Base-by-base conservation (phyloP, 2,888 invertebrate species). In the Trichopoda pennipes region DNA sequence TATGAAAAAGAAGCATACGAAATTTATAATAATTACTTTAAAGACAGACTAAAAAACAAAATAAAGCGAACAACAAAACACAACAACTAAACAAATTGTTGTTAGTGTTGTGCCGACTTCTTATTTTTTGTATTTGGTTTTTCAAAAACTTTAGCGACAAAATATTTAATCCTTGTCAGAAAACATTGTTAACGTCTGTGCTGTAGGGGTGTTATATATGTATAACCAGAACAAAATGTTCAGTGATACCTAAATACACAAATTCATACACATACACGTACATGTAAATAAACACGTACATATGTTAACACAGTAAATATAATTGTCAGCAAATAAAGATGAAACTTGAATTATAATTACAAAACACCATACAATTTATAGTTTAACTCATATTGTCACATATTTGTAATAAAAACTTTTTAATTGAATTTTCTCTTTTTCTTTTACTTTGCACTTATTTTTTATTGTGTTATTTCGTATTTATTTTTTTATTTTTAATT, bases 331-430 rank as follows among this genome's bases (percentile, higher is more conserved):
- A 55, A 53, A 61, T 32, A 32, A 60, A 55, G 35, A 55, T 47
- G 47, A 61, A 75, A 58, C 47, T 60, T 63, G 17, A 74, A 55
- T 42, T 49, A 61, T 28, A 61, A 53, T 60, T 47, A 38, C 32
- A 60, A 60, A 66, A 76, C 64, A 28, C n/a, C 16, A 32, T 56
- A 68, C 47, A 78, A 81, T 51, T 81, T 51, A 63, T 51, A 69
- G 51, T 69, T 28, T n/a, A 69, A 58, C 51, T 78, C 58, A 78
- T 78, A 78, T 81, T 77, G 74, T 81, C 81, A 81, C 69, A 81
- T 81, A 77, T 81, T 81, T 81, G 77, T 60, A 78, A 81, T 77
- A 78, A 78, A 81, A 81, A 81, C 74, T 81, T 81, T 81, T 61
- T 81, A 81, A 81, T 81, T 81, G 74, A 78, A 63, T 73, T 63